phyloP scores from a whole-genome alignment of 2,797 vertebrate genomes.

The Sebastes taczanowskii region DNA sequence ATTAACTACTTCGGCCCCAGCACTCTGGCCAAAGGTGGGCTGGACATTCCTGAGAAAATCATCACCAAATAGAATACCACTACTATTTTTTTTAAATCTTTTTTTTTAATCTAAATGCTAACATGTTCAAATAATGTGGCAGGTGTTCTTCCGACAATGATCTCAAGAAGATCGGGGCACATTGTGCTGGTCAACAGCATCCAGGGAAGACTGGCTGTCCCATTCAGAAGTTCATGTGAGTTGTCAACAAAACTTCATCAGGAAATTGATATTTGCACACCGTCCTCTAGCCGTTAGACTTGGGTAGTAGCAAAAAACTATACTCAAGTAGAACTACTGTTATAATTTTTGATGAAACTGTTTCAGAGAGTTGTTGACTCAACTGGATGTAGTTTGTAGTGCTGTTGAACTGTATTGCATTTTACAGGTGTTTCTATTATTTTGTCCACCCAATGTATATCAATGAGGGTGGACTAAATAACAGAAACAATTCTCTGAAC shows the following conservation, averaged over 20 bases:
- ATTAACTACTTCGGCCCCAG: slow-evolving; percentile 96
- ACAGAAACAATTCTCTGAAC: background rate
- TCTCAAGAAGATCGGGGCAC: slow-evolving; percentile 92
- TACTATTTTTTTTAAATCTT: background rate
- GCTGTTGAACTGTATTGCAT: background rate
- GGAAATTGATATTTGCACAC: background rate
- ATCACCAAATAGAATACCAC: background rate
- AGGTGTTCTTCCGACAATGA: slow-evolving; percentile 95
- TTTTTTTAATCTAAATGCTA: background rate
- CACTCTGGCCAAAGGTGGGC: slow-evolving; percentile 91
- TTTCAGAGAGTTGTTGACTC: background rate
- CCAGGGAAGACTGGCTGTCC: slow-evolving; percentile 92
- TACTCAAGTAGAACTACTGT: background rate
- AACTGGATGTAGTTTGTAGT: background rate
- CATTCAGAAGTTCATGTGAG: slow-evolving; percentile 96
- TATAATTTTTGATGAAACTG: background rate
- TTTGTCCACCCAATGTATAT: background rate
- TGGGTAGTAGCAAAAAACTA: background rate
- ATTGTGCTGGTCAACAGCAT: slow-evolving; percentile 93
- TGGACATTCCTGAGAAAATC: background rate
- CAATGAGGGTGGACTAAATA: background rate
- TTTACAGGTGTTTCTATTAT: background rate
- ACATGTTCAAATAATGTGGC: slow-evolving; percentile 20
- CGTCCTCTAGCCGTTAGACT: background rate
- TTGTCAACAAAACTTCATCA: slow-evolving; percentile 26